Percentiles rank a stretch among this genome's conserved stretches.
Conservation (phyloP, 1,140 invertebrate genomes). For the Achatina immaculata region DNA sequence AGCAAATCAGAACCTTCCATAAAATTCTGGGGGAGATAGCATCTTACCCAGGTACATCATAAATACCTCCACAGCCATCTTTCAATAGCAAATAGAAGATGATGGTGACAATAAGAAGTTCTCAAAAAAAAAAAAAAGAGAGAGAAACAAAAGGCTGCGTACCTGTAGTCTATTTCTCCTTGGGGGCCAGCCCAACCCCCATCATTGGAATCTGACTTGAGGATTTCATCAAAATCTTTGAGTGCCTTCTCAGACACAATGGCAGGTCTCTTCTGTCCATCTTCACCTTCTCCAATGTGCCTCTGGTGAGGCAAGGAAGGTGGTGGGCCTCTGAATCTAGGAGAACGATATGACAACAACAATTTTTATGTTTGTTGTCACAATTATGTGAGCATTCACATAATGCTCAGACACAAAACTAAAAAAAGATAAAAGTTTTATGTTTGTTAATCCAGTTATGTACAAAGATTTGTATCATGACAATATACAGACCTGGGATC, state of each 20-base stretch:
- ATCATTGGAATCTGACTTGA: constrained; percentile 81
- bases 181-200: constrained; percentile 86
- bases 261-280: constrained; percentile 74
- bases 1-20: too few species aligned
- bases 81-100: too few species aligned
- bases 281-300: constrained; percentile 45
- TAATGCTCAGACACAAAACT: too few species aligned
- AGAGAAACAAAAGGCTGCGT: constrained; percentile 67
- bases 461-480: neutral
- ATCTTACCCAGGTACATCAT: too few species aligned
- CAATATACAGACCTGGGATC: constrained; percentile 63
- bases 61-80: too few species aligned
- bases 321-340: constrained; percentile 52
- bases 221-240: constrained; percentile 90
- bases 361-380: neutral
- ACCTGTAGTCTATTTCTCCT: constrained; percentile 95
- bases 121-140: too few species aligned
- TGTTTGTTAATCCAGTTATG: neutral
- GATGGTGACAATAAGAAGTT: too few species aligned
- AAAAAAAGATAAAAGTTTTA: neutral
- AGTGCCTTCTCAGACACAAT: constrained; percentile 94
- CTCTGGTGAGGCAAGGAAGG: constrained; percentile 54
- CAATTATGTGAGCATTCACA: neutral
- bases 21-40: too few species aligned
- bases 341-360: neutral